Evolutionary conservation across 1,140 invertebrate species (phyloP), one percentile per base, ranked within the genome.

Genomic region (Trypoxylus dichotomus): DNA sequence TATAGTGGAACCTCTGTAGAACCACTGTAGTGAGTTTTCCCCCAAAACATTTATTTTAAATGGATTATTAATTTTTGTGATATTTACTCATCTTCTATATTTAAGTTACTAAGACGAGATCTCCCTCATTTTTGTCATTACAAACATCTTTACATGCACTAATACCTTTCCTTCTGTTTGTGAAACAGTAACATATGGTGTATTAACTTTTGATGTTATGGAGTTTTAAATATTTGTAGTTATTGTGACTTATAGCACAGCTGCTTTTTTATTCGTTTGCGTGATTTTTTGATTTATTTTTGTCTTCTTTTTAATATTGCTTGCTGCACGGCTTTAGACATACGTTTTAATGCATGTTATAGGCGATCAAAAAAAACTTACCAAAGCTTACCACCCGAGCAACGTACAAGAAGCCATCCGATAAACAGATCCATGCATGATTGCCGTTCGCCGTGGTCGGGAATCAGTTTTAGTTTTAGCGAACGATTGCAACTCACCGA

Each of bases 381-480:
- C 77, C 78, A 83, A 83, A 85, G 84, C 80, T 82, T 85, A 77
- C 83, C 82, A 41, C 79, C 79, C 43, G 73, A 78, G 41, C 82
- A 82, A 78, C 80, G 82, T 76, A 81, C 79, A 11, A 83, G 79
- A 60, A 77, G 73, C 29, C 27, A 76, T 11, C 47, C 77, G 24
- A 60, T 37, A 47, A 63, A 77, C 54, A 73, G 71, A 21, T 79
- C 80, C 19, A 76, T 81, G 80, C 80, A 81, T 79, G 81, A 81
- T 76, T 80, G 32, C 76, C 80, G 13, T 71, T 68, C 15, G 76
- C 80, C 37, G 63, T 84, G 82, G 82, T 84, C 63, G 83, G 83
- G 76, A 47, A 84, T 85, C 77, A 80, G 80, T 19, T 85, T 84
- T 80, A 79, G 77, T 74, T 85, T 85, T 79, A 80, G 79, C 71